A percentile compares a stretch with the other conserved stretches of the same genome.
Conservation (phyloP, 2,888 invertebrate genomes). For the Cotesia congregata region DNA sequence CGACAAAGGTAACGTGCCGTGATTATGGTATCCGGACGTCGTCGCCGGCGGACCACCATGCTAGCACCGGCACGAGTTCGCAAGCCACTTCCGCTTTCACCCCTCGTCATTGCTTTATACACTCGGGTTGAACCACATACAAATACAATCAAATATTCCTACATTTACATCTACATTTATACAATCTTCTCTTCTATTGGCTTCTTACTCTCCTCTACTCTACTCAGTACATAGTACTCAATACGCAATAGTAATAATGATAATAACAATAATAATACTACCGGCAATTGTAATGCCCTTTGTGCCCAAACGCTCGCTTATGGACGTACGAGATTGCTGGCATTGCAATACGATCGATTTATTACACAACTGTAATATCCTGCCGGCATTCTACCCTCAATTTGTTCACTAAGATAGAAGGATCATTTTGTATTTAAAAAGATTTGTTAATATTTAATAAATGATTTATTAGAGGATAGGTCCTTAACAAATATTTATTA, state of each 20-base stretch:
- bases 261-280: neutral
- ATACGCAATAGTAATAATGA: too few species aligned
- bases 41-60: conserved; percentile 50
- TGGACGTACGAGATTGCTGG: conserved; percentile 30
- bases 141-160: conserved; percentile 10
- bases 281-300: conserved; percentile 10
- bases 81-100: conserved; percentile 32
- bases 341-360: conserved; percentile 25
- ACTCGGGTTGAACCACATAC: neutral
- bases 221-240: neutral
- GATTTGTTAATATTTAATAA: too few species aligned
- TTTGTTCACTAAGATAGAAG: too few species aligned
- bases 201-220: conserved; percentile 6
- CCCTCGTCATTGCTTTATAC: neutral
- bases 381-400: neutral
- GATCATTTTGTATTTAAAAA: too few species aligned
- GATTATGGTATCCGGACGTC: conserved; percentile 53
- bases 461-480: too few species aligned
- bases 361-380: conserved; percentile 31
- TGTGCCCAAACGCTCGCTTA: conserved; percentile 8
- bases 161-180: neutral
- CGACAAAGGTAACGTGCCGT: conserved; percentile 52
- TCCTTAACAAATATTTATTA: too few species aligned
- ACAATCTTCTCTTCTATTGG: conserved; percentile 17
- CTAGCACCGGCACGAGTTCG: conserved; percentile 39